Evolutionary conservation across 1,140 invertebrate genomes (phyloP).

Genomic region (Varroa destructor): DNA sequence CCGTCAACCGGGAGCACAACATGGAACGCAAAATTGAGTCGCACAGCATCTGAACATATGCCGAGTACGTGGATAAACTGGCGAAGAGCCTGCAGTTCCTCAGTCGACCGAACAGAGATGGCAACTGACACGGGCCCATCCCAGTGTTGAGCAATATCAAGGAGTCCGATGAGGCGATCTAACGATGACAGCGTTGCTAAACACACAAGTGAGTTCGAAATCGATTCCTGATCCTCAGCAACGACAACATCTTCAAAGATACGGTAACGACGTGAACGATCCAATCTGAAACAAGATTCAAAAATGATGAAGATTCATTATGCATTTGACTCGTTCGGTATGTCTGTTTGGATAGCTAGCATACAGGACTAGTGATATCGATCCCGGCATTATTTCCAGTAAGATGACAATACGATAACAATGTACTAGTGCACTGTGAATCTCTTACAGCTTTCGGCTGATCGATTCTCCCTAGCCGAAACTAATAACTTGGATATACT

Average conservation of each 20-base stretch:
- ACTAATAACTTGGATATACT: too few relatives aligned
- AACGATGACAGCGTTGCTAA: constrained; percentile 69
- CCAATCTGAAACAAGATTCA: constrained; percentile 3
- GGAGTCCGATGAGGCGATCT: constrained; percentile 59
- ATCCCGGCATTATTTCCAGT: too few relatives aligned
- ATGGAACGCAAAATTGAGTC: constrained; percentile 56
- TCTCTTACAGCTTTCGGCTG: too few relatives aligned
- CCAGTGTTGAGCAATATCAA: constrained; percentile 62
- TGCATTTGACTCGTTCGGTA: too few relatives aligned
- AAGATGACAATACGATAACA: too few relatives aligned
- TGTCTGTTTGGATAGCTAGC: too few relatives aligned
- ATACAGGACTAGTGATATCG: too few relatives aligned
- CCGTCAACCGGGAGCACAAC: constrained; percentile 50
- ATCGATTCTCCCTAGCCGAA: too few relatives aligned
- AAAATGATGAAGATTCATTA: background rate
- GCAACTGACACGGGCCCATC: constrained; percentile 69
- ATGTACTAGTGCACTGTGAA: too few relatives aligned
- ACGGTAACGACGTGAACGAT: constrained; percentile 6
- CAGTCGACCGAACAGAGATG: constrained; percentile 57
- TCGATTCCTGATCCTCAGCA: constrained; percentile 25
- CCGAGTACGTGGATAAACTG: constrained; percentile 57
- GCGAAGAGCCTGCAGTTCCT: constrained; percentile 38
- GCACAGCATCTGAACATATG: constrained; percentile 56
- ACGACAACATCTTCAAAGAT: constrained; percentile 24
- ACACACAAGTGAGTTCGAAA: constrained; percentile 46